Percentiles rank a stretch among this genome's conserved stretches.
Conservation (phyloP, 2,888 invertebrate genomes). For the Emmelina monodactyla region DNA sequence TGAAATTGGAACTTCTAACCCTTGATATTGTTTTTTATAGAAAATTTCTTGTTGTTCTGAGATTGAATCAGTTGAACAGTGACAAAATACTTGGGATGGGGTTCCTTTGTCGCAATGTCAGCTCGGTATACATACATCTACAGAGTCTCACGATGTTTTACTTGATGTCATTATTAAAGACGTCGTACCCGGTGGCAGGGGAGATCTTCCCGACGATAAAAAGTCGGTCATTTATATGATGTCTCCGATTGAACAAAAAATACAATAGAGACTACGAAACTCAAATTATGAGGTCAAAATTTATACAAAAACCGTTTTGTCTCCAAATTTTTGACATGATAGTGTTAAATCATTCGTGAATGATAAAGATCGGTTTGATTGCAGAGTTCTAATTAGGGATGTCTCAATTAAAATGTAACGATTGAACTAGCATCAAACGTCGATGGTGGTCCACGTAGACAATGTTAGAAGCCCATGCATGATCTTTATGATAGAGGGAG, state of each 20-base stretch:
- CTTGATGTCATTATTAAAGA: constrained; percentile 62
- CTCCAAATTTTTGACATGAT: no score
- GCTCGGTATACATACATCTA: constrained; percentile 33
- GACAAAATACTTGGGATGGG: constrained; percentile 56
- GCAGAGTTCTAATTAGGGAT: constrained; percentile 31
- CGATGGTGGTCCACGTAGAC: constrained; percentile 42
- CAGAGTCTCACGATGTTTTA: constrained; percentile 56
- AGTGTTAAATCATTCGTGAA: constrained; percentile 30
- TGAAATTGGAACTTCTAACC: constrained; percentile 43
- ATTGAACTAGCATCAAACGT: constrained; percentile 46
- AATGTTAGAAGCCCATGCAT: constrained; percentile 24
- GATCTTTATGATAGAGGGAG: constrained; percentile 29
- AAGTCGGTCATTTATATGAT: constrained; percentile 37
- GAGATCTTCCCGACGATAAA: constrained; percentile 45
- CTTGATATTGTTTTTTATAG: constrained; percentile 42
- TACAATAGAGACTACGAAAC: background rate
- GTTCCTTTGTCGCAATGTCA: constrained; percentile 53
- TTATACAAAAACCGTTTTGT: background rate
- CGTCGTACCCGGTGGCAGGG: constrained; percentile 60
- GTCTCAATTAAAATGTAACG: constrained; percentile 60
- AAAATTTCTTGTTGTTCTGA: constrained; percentile 31
- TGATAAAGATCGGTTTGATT: constrained; percentile 20
- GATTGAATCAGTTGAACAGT: constrained; percentile 61
- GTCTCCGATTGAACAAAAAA: background rate
- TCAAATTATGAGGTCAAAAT: background rate